Conservation (phyloP, 2,888 invertebrate species). For the Urechis unicinctus region DNA sequence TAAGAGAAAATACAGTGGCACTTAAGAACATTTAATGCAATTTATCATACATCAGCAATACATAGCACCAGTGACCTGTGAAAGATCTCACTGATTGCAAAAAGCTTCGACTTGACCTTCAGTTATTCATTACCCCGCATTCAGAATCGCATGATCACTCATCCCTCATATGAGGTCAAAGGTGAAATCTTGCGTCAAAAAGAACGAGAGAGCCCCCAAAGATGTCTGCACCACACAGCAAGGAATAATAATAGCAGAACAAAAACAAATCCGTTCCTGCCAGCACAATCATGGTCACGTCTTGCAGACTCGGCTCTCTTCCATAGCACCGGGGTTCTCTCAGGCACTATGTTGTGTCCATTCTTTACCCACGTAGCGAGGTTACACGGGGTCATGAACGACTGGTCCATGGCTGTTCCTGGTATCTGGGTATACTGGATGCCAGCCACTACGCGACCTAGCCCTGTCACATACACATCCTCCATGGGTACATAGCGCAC, state of each 20-base stretch:
- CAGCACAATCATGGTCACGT: slow-evolving; percentile 10
- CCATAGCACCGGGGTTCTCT: slow-evolving; percentile 12
- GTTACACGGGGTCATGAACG: slow-evolving; percentile 15
- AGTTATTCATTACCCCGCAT: too few species aligned
- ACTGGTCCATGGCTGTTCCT: slow-evolving; percentile 13
- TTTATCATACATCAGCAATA: too few species aligned
- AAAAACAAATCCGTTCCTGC: slow-evolving; percentile 1
- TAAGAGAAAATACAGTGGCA: too few species aligned
- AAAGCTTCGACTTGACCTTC: too few species aligned
- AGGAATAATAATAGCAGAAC: background rate
- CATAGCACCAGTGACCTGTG: too few species aligned
- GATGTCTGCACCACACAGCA: slow-evolving; percentile 1
- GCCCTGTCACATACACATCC: slow-evolving; percentile 22
- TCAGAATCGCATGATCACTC: too few species aligned
- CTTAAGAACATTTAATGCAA: too few species aligned
- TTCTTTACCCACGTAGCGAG: slow-evolving; percentile 22
- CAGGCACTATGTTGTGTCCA: slow-evolving; percentile 19
- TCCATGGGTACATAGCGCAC: slow-evolving; percentile 22
- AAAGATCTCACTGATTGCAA: too few species aligned
- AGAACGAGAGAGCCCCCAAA: too few species aligned
- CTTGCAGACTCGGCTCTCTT: slow-evolving; percentile 3
- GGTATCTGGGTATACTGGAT: slow-evolving; percentile 18
- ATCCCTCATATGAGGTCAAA: too few species aligned
- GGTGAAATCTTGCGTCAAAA: too few species aligned
- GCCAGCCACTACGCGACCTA: slow-evolving; percentile 16